A percentile compares a stretch with the other conserved stretches of the same genome.
Conservation (phyloP, 2,888 invertebrate species). For the Argynnis bischoffii region DNA sequence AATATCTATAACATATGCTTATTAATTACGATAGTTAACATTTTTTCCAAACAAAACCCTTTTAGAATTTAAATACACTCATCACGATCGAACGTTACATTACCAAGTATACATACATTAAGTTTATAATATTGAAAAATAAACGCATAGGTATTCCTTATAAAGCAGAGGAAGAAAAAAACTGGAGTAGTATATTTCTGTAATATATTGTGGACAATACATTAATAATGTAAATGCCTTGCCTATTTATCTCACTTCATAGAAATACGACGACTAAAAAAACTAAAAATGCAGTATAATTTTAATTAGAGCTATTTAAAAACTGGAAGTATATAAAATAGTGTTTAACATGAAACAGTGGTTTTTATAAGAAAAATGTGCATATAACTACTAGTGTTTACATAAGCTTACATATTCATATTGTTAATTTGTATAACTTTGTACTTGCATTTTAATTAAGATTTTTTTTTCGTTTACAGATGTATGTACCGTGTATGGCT, state of each 20-base stretch:
- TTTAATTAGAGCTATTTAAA: constrained; percentile 6
- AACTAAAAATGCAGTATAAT: constrained; percentile 7
- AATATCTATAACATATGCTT: no score
- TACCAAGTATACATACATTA: no score
- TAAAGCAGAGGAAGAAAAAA: no score
- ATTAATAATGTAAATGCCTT: background rate
- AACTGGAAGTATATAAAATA: constrained; percentile 5
- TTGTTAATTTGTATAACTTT: constrained; percentile 24
- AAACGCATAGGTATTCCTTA: no score
- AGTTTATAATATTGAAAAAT: no score
- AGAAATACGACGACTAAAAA: constrained; percentile 4
- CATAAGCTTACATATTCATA: constrained; percentile 29
- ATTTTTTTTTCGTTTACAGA: constrained; percentile 21
- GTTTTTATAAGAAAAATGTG: constrained; percentile 8
- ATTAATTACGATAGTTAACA: no score
- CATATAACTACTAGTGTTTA: constrained; percentile 4
- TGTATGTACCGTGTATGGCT: constrained; percentile 24
- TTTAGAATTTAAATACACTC: no score
- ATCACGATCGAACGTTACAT: no score
- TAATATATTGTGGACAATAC: constrained; percentile 8
- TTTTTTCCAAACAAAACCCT: no score
- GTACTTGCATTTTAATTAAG: constrained; percentile 19
- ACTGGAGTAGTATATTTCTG: background rate
- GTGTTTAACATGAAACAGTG: constrained; percentile 1
- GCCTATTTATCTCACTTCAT: constrained; percentile 9